phyloP scores from a whole-genome alignment of 2,113 vertebrate species.

The Ibidorhyncha struthersii region DNA sequence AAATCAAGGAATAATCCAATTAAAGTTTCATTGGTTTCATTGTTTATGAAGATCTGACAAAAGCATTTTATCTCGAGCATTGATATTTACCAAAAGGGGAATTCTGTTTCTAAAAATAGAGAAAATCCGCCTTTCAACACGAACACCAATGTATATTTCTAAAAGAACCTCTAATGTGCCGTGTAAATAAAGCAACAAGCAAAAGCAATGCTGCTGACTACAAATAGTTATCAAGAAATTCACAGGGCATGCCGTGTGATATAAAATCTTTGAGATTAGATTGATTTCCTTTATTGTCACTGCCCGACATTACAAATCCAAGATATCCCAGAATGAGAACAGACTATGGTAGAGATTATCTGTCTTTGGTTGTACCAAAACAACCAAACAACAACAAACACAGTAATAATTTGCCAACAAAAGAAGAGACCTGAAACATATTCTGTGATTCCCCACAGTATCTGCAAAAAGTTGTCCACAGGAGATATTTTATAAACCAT shows the following conservation, averaged over 20 bases:
- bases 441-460: neutral
- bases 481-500: neutral
- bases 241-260: neutral
- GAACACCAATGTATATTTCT: neutral
- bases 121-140: neutral
- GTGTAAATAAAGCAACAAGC: neutral
- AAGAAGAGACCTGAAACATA: neutral
- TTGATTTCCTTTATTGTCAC: neutral
- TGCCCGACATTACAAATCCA: neutral
- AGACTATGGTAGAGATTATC: neutral
- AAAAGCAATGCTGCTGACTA: neutral
- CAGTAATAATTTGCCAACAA: neutral
- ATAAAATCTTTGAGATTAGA: neutral
- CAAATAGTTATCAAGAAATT: neutral
- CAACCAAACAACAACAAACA: neutral
- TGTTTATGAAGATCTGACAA: slow-evolving; percentile 20
- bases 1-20: slow-evolving; percentile 11
- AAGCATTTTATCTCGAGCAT: neutral
- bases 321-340: neutral
- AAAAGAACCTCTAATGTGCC: neutral
- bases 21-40: neutral
- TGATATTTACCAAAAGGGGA: slow-evolving; percentile 13
- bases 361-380: neutral
- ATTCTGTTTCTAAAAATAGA: neutral
- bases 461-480: neutral